Conservation (phyloP, 2,113 vertebrate species). For the Raphicerus campestris region DNA sequence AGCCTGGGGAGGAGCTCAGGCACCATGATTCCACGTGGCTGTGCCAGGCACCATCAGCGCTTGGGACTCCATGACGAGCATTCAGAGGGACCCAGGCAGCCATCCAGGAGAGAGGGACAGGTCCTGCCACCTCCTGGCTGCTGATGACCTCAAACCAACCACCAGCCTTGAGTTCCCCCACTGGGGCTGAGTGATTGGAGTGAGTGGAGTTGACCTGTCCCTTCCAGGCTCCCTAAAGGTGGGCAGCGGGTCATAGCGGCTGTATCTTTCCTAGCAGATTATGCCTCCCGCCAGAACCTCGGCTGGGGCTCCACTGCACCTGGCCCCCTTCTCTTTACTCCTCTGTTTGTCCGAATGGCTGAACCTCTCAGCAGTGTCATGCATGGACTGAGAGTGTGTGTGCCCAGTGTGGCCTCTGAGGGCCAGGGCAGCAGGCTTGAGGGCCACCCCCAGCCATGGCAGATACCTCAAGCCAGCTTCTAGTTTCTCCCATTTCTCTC, state of each 20-base stretch:
- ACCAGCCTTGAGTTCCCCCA: neutral
- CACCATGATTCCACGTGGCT: neutral
- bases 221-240: neutral
- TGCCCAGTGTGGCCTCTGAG: neutral
- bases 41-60: neutral
- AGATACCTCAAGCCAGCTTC: neutral
- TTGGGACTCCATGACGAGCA: accelerated
- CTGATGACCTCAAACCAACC: neutral
- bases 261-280: neutral
- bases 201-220: accelerated
- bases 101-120: neutral
- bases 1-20: neutral
- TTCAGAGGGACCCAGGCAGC: neutral
- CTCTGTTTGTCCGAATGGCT: neutral
- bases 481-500: neutral
- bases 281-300: neutral
- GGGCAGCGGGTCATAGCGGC: too few relatives aligned
- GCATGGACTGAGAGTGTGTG: neutral
- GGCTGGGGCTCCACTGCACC: neutral
- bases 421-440: accelerated
- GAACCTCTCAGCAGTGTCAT: neutral
- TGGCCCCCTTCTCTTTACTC: neutral
- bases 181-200: too few relatives aligned
- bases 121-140: neutral
- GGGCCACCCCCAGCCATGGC: neutral